Base-by-base conservation (phyloP, 2,797 vertebrate species). In the Scyliorhinus canicula region DNA sequence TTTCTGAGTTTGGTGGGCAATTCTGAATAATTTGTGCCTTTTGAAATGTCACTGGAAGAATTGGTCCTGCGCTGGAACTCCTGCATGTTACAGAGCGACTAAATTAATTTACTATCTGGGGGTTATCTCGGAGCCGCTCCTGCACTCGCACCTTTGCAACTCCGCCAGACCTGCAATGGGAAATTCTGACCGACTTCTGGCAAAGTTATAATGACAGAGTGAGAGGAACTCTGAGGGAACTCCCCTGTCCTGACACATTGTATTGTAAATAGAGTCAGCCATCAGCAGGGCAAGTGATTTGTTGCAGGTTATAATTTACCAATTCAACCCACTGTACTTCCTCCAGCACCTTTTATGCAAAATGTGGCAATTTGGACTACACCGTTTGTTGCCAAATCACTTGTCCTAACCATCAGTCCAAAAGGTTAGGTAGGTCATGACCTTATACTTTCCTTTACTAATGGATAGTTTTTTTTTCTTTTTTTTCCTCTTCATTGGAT, bases 381-480 rank as follows among this genome's bases (percentile, higher is more conserved):
- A 40, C 19, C 0, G 35, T 44, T 35, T 12, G 19, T 44, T 63
- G 40, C 88, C n/a, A 91, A 91, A 91, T 91, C n/a, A 65, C 60
- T 91, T 65, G 57, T 91, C 60, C 60, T 40, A 44, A 16, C 95
- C 95, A 96, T 95, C 95, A 96, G 95, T 96, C 96, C 95, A 95
- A 95, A 0, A 67, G 95, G 95, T 95, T 96, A 94, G 85, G 57
- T 95, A 95, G 95, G 84, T 95, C 95, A 95, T 96, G 85, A 69
- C 95, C 95, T 95, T 95, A 96, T 96, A 93, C 50, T 40, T 31
- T 71, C 95, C 95, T 96, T 95, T 94, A 97, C 97, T 97, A 97
- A 97, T 95, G 71, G 95, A 96, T 95, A 97, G 96, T 96, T 96
- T 96, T 96, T 95, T 95, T 97, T 96, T 95, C 95, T 95, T 96